Evolutionary conservation across 2,888 invertebrate species (phyloP), one percentile per base, ranked within the genome.

Genomic region (Notodonta dromedarius): DNA sequence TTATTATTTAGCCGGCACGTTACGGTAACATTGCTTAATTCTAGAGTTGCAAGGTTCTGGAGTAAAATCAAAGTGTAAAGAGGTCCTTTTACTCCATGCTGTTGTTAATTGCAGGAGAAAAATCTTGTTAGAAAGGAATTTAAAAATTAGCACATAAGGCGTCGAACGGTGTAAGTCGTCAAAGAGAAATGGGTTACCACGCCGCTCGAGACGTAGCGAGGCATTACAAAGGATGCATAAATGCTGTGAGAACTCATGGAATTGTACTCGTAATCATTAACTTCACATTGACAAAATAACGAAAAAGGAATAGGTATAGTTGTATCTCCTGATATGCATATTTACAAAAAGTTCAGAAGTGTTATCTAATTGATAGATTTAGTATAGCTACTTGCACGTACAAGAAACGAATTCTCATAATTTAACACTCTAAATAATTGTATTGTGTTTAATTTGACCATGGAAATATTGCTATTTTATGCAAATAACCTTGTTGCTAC

Each of bases 401-500:
- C 24, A 24, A 24, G 1, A 24, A 24, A 24, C 24, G 24, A 24
- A 24, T 2, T 24, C 24, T 24, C 24, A 2, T 9, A 11, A 50
- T 16, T 50, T 16, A 50, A 50, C 4, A 50, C 16, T 50, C 16
- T 50, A 50, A 52, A 24, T 32, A 52, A 32, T 24, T 12, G 50
- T 52, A 32, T 52, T 52, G 52, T 52, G 52, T 52, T 16, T 32
- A 52, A 52, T 52, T 32, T 13, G 52, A 11, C 32, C 52, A 13
- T 52, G 52, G 32, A 24, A 32, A 32, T 52, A 54, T 54, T 35
- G 32, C 35, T 14, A 54, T 39, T 35, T 54, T 54, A 54, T 39
- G 54, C 35, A 35, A 54, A 54, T 39, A 14, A 14, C 54, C 39
- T 56, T 60, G 61, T 57, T 58, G 64, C 52, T 52, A 58, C 59